Evolutionary conservation across 2,797 vertebrate genomes (phyloP), one percentile per base, ranked within the genome.

Genomic region (Gambusia yucatana): DNA sequence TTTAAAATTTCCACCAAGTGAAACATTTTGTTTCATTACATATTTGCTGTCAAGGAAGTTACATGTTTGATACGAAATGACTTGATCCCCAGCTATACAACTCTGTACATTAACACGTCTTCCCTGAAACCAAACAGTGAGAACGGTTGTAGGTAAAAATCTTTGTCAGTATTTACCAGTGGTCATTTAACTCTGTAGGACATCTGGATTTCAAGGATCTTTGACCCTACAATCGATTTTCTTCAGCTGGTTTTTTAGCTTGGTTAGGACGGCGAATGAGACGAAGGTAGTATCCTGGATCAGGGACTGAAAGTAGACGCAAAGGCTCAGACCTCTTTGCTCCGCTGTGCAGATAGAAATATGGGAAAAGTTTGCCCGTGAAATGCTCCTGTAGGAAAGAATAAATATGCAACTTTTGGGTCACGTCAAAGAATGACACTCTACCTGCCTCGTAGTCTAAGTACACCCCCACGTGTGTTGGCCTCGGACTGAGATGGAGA

Each of bases 401-500:
- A 70, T 88, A 14, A 73, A 94, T 89, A 41, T 92, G 91, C 6
- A 80, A 0, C 1, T 88, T 85, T 17, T 82, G 48, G 0, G 77
- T 3, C 25, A 91, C 76, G 0, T 94, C 87, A 4, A 83, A 94
- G 78, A 94, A 93, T 0, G 92, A 94, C 1, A 93, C 87, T 41
- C 81, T 76, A 30, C 93, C 93, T 13, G 77, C 89, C 6, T 88
- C 87, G 0, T 86, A 94, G 76, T 94, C 93, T 74, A 94, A 25
- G 61, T 89, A 95, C 13, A 95, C 82, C 0, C 92, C 93, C 0
- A 94, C 0, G 0, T 72, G 3, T 1, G 2, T 83, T 0, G 91
- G 92, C 25, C 78, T 86, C 1, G 83, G 90, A 75, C 16, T 67
- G 55, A 90, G 77, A 4, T 83, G 25, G 9, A 92, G 78, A 30